phyloP scores from a whole-genome alignment of 2,113 vertebrate species.

The Lophius piscatorius region DNA sequence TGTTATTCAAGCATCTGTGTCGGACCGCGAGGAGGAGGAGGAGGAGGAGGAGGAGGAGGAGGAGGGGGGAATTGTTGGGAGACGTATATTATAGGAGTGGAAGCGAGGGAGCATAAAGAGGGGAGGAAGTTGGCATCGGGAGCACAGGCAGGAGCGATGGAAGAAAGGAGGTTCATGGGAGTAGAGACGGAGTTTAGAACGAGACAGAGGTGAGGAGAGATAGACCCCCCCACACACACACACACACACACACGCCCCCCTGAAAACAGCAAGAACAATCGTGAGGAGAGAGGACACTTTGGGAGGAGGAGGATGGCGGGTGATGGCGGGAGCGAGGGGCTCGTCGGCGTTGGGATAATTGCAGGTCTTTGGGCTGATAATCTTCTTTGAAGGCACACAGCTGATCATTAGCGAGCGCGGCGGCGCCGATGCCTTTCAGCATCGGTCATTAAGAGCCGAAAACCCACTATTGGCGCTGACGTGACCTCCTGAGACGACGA shows the following conservation, averaged over 20 bases:
- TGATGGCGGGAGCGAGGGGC: conserved; percentile 47
- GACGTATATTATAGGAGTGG: conserved; percentile 16
- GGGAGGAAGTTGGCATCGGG: conserved; percentile 6
- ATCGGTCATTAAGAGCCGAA: conserved; percentile 72
- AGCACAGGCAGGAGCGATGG: conserved; percentile 10
- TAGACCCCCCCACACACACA: no score
- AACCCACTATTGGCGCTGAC: conserved; percentile 66
- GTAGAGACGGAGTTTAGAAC: conserved; percentile 5
- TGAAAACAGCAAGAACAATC: conserved; percentile 9
- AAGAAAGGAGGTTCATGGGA: conserved; percentile 21
- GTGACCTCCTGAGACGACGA: conserved; percentile 46
- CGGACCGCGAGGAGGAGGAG: conserved; percentile 50
- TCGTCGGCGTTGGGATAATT: conserved; percentile 68
- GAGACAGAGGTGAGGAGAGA: neutral
- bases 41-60: conserved; percentile 1
- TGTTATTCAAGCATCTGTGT: conserved; percentile 67
- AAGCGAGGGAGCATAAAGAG: conserved; percentile 35
- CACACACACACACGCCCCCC: no score
- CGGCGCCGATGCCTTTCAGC: conserved; percentile 61
- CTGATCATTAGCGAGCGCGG: conserved; percentile 79
- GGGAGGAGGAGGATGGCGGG: conserved; percentile 40
- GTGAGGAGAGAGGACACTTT: conserved; percentile 29
- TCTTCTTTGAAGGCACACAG: conserved; percentile 79
- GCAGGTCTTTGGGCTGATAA: conserved; percentile 81
- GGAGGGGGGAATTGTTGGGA: no score